Percentiles rank a stretch among this genome's conserved stretches.
These are phyloP conservation scores for Adelphocoris suturalis DNA, from an alignment of 2,888 invertebrate genomes.

Conservation along the genomic window DNA sequence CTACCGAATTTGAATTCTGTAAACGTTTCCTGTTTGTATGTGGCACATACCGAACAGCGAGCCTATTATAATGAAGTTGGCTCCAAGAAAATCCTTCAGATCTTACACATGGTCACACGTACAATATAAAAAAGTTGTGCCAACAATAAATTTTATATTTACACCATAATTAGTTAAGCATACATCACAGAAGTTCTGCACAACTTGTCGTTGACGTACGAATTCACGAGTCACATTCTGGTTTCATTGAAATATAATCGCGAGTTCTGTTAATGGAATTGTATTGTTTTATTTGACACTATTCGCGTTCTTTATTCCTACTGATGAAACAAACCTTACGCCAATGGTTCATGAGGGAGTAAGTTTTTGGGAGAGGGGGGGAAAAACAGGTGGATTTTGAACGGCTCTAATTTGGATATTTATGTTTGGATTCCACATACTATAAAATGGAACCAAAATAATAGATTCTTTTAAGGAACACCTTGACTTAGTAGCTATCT, in stretches of 20 bases:
- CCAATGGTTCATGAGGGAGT: background rate
- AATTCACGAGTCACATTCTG: background rate
- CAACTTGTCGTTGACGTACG: constrained; percentile 53
- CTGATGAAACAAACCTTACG: background rate
- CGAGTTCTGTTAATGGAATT: background rate
- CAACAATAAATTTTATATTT: constrained; percentile 20
- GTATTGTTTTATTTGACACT: background rate
- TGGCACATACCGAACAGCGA: background rate
- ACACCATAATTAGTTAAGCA: constrained; percentile 6
- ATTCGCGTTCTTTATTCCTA: background rate
- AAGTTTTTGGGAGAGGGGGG: too few relatives aligned
- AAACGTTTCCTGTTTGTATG: background rate
- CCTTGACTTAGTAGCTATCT: too few relatives aligned
- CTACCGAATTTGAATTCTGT: constrained; percentile 8
- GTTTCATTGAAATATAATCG: background rate
- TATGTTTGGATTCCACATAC: too few relatives aligned
- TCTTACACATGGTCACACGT: background rate
- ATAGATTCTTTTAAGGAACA: too few relatives aligned
- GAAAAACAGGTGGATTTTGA: background rate
- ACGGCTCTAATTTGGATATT: background rate
- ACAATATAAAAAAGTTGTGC: constrained; percentile 19
- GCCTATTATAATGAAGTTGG: too few relatives aligned
- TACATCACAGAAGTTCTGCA: constrained; percentile 55
- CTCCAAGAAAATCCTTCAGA: background rate
- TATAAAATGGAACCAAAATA: too few relatives aligned